These are phyloP conservation scores for Pteropus alecto DNA, from an alignment of 2,113 vertebrate species.

Conservation along the genomic window DNA sequence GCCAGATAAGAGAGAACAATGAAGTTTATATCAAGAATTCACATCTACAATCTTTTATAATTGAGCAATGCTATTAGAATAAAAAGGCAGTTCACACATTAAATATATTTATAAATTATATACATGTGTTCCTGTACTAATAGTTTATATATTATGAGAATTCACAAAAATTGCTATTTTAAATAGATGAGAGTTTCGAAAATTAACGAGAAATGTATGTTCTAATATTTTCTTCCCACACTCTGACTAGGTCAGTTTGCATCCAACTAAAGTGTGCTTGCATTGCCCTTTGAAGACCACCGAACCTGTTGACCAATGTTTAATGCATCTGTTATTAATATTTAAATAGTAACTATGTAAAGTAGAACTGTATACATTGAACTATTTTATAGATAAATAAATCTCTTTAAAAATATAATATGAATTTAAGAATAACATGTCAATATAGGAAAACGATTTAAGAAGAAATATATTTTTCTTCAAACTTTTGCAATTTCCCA, in stretches of 20 bases:
- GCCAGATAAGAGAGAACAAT: neutral
- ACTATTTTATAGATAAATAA: neutral
- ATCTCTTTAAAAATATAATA: slow-evolving; percentile 8
- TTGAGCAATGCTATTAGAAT: neutral
- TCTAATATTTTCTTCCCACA: neutral
- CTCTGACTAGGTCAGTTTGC: neutral
- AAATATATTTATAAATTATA: slow-evolving; percentile 5
- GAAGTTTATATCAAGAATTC: neutral
- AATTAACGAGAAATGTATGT: neutral
- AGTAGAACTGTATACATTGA: neutral
- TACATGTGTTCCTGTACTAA: neutral
- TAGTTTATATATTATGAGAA: neutral
- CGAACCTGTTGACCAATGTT: neutral
- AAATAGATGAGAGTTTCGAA: neutral
- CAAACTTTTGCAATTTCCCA: neutral
- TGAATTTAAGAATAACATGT: neutral
- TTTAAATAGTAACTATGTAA: slow-evolving; percentile 21
- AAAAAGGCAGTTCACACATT: neutral
- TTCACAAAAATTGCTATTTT: neutral
- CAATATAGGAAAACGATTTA: neutral
- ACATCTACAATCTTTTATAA: neutral
- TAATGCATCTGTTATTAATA: neutral
- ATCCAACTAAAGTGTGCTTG: neutral
- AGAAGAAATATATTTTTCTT: neutral
- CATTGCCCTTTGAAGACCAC: neutral